Base-by-base conservation (phyloP, 2,113 vertebrate species). In the Murina feae region DNA sequence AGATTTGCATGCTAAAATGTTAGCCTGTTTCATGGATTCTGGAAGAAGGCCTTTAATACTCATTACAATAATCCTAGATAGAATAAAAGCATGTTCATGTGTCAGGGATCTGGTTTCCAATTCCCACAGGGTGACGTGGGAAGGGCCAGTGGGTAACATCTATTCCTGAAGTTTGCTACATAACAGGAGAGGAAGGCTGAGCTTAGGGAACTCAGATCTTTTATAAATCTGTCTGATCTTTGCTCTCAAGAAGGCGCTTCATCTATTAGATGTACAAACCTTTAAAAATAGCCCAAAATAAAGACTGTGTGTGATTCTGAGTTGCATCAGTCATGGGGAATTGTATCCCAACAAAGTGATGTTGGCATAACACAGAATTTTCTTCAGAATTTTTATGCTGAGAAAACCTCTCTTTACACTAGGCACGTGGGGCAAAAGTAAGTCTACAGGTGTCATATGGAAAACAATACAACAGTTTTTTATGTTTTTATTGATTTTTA, bases 41-140 rank as follows among this genome's bases (percentile, higher is more conserved):
- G 53, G 32, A 9, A 39, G 42, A 86, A 72, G 35, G 42, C 28
- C 9, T 44, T 42, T 63, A 25, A 35, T 58, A 53, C 6, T 30
- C 6, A 3, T 17, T 20, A 23, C 30, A 39, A 18, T 51, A 21
- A 79, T 1, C 30, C 17, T 21, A n/a, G 35, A 17, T 1, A 18
- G 35, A 32, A 11, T 49, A 20, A 20, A 35, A 89, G 21, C 37
- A 18, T 69, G 74, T 76, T 44, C 60, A 55, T 5, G 12, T 6
- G 3, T 4, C 4, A 2, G 6, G 6, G 11, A 6, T 8, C 28
- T 47, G 20, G 68, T 25, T 28, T 18, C 5, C 39, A 37, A 0
- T 42, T 51, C 5, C n/a, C 12, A 32, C 13, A 35, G 16, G 12
- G 39, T 21, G 58, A 37, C n/a, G 3, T 4, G 14, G 37, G 23